These are phyloP conservation scores for Azorinus chamasolen DNA, from an alignment of 2,888 invertebrate genomes.

Conservation along the genomic window DNA sequence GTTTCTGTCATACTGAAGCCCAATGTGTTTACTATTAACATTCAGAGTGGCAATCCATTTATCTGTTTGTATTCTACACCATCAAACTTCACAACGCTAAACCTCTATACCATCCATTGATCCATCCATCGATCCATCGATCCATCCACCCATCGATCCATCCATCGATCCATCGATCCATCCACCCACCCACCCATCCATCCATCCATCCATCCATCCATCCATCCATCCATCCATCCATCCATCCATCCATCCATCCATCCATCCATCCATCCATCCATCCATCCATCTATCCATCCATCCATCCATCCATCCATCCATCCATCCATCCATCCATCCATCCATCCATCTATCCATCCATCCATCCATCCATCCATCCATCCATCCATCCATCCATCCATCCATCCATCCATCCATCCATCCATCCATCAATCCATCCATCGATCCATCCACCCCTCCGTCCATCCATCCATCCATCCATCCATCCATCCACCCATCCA, in stretches of 20 bases:
- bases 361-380: constrained; percentile 5
- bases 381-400: constrained; percentile 13
- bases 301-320: constrained; percentile 8
- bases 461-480: no score
- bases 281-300: no score
- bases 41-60: no score
- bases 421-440: no score
- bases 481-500: no score
- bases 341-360: no score
- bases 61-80: not conserved
- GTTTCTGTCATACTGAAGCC: no score
- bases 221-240: constrained; percentile 8
- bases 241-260: not conserved
- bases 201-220: constrained; percentile 7
- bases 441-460: no score
- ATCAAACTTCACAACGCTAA: not conserved
- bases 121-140: constrained; percentile 4
- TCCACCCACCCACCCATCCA: no score
- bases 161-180: constrained; percentile 3
- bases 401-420: no score
- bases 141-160: constrained; percentile 7
- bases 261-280: constrained; percentile 8
- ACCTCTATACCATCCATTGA: constrained; percentile 6
- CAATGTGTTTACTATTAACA: no score
- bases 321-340: constrained; percentile 7